These are phyloP conservation scores for Thermophis baileyi DNA, from an alignment of 2,113 vertebrate genomes.

Conservation along the genomic window DNA sequence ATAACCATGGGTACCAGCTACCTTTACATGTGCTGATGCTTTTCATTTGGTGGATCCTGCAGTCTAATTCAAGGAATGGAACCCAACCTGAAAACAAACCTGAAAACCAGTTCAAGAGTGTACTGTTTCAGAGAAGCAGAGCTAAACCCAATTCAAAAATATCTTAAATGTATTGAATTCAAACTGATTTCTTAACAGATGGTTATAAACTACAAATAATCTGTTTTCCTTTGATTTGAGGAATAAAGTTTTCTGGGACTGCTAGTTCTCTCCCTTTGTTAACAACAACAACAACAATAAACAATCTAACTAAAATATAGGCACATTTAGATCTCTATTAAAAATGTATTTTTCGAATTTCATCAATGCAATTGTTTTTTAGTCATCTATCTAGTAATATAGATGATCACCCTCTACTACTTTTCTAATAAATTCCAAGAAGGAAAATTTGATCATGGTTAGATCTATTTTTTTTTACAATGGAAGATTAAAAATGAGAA, in stretches of 20 bases:
- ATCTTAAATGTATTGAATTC: background rate
- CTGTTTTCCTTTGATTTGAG: background rate
- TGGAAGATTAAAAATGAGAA: background rate
- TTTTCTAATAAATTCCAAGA: background rate
- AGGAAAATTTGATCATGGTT: background rate
- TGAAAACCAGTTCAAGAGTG: conserved; percentile 24
- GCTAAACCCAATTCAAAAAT: background rate
- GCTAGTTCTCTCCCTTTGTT: background rate
- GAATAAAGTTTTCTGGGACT: background rate
- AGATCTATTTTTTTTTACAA: background rate
- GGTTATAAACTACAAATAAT: background rate
- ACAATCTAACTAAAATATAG: background rate
- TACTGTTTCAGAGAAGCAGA: background rate
- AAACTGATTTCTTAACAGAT: background rate
- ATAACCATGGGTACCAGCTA: background rate
- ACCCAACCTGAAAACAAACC: conserved; percentile 18
- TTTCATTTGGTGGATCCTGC: conserved; percentile 10
- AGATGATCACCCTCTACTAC: background rate
- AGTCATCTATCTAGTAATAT: background rate
- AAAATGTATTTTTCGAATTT: background rate
- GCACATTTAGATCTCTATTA: background rate
- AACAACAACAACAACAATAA: too few species aligned
- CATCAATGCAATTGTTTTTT: background rate
- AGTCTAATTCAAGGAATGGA: conserved; percentile 17
- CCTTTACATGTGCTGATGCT: conserved; percentile 4